phyloP scores from a whole-genome alignment of 2,888 invertebrate species.

The Morpho achilles region DNA sequence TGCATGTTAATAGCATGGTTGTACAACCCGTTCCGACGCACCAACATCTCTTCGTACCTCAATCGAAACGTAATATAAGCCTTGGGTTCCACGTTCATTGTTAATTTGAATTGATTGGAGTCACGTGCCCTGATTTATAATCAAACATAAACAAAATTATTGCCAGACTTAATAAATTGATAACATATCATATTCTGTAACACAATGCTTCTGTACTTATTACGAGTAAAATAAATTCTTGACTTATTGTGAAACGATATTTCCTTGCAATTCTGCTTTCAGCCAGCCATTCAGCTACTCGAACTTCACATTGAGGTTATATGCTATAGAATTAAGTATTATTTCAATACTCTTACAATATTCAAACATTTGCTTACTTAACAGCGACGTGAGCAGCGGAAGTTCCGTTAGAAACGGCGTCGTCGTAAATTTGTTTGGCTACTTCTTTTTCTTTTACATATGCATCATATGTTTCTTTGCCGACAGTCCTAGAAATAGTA shows the following conservation, averaged over 20 bases:
- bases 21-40: slow-evolving; percentile 82
- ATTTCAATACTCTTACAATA: not conserved
- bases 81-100: slow-evolving; percentile 82
- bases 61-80: slow-evolving; percentile 83
- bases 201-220: not conserved
- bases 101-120: slow-evolving; percentile 84
- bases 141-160: not conserved
- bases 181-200: no score
- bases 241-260: not conserved
- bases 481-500: slow-evolving; percentile 71
- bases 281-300: not conserved
- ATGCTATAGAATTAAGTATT: not conserved
- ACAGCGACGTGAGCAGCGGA: slow-evolving; percentile 81
- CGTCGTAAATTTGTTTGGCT: slow-evolving; percentile 77
- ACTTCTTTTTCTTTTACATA: slow-evolving; percentile 83
- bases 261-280: not conserved
- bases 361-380: slow-evolving; percentile 41
- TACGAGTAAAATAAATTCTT: not conserved
- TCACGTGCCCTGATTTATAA: slow-evolving; percentile 77
- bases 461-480: slow-evolving; percentile 81
- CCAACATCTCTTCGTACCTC: slow-evolving; percentile 85
- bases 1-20: slow-evolving; percentile 84
- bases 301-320: not conserved
- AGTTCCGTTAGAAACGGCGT: slow-evolving; percentile 78
- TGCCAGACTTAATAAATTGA: not conserved